phyloP scores from a whole-genome alignment of 2,797 vertebrate species.

The Arremon aurantiirostris region DNA sequence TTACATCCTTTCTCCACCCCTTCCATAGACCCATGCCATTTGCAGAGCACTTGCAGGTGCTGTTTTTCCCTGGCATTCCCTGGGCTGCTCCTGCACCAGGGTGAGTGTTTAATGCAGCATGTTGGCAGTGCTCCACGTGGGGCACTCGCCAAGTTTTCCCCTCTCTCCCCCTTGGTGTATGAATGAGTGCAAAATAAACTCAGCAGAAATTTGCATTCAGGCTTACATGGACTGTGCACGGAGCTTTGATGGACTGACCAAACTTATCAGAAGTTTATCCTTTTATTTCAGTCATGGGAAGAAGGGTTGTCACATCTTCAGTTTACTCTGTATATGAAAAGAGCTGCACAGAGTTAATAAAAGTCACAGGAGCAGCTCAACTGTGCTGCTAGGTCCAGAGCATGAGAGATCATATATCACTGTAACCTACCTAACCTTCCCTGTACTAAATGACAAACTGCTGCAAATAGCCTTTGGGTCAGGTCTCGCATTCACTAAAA shows the following conservation, averaged over 20 bases:
- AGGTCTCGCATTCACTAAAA: constrained; percentile 75
- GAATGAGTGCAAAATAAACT: background rate
- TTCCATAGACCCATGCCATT: background rate
- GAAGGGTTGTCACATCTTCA: background rate
- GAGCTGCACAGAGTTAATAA: constrained; percentile 65
- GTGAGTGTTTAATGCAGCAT: background rate
- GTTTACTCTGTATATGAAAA: constrained; percentile 53
- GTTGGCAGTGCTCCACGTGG: background rate
- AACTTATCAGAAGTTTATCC: background rate
- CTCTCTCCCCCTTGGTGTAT: background rate
- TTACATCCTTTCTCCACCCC: background rate
- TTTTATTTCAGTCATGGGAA: background rate
- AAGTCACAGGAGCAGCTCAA: constrained; percentile 65
- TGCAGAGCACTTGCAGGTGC: constrained; percentile 4
- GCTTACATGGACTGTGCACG: background rate
- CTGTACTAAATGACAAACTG: constrained; percentile 78
- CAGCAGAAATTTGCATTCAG: constrained; percentile 1
- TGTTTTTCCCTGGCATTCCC: background rate
- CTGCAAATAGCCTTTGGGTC: constrained; percentile 74
- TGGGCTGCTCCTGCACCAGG: background rate
- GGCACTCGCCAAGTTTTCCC: background rate
- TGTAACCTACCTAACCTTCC: constrained; percentile 78
- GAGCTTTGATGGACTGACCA: background rate
- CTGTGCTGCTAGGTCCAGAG: constrained; percentile 56
- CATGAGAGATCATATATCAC: constrained; percentile 70